Evolutionary conservation across 2,888 invertebrate genomes (phyloP).

Genomic region (Melieria picta): DNA sequence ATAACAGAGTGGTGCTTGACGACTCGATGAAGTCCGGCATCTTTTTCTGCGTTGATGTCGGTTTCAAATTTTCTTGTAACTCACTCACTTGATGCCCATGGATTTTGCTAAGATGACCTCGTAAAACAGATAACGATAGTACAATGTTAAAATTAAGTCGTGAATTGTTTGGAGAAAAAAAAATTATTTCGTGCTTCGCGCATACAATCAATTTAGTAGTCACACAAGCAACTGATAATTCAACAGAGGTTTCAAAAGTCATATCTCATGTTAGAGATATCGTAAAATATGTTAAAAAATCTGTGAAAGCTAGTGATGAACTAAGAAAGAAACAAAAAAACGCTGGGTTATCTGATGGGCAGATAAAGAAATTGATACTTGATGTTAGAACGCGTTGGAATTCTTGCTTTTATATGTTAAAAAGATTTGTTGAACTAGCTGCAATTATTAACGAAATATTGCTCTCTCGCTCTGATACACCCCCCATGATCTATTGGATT

Average conservation of each 20-base stretch:
- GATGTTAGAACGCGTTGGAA: conserved; percentile 37
- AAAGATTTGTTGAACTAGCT: conserved; percentile 32
- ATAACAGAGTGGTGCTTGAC: no score
- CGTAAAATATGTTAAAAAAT: conserved; percentile 32
- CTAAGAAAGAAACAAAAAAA: conserved; percentile 17
- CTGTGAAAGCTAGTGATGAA: conserved; percentile 21
- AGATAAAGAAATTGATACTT: conserved; percentile 31
- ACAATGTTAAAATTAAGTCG: conserved; percentile 26
- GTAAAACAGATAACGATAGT: conserved; percentile 33
- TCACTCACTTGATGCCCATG: no score
- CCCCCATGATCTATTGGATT: no score
- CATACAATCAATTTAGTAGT: conserved; percentile 35
- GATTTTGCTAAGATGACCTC: no score
- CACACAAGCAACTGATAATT: conserved; percentile 23
- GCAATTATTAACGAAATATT: no score
- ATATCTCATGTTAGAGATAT: conserved; percentile 35
- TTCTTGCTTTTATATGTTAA: conserved; percentile 36
- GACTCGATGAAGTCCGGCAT: no score
- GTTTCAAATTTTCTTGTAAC: no score
- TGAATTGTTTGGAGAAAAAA: conserved; percentile 30
- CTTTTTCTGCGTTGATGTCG: no score
- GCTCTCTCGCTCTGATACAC: no score
- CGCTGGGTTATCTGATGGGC: background rate
- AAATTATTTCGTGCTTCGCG: conserved; percentile 35
- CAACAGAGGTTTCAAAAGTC: conserved; percentile 16